Evolutionary conservation across 2,113 vertebrate genomes (phyloP).

Genomic region (Jacana jacana): DNA sequence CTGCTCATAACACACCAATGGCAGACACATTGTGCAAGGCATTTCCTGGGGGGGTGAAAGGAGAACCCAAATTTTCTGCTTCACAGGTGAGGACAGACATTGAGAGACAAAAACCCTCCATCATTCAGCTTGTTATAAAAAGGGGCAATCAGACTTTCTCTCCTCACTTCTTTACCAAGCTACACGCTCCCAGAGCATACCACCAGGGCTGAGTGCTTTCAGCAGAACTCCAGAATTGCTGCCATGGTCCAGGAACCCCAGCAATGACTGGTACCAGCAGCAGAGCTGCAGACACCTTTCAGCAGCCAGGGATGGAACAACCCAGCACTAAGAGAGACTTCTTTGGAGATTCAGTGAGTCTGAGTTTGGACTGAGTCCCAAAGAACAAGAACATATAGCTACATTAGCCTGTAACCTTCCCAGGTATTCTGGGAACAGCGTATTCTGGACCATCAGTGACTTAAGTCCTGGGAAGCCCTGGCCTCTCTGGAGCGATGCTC

Average conservation of each 20-base stretch:
- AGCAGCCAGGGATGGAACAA: not conserved
- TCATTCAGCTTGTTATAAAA: accelerated
- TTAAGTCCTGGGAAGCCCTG: not conserved
- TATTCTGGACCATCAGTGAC: not conserved
- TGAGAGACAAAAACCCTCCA: too few species aligned
- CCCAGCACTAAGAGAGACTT: not conserved
- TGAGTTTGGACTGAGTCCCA: not conserved
- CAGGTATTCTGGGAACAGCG: accelerated
- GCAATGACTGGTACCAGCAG: not conserved
- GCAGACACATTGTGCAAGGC: not conserved
- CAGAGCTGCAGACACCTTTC: not conserved
- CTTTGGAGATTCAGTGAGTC: accelerated
- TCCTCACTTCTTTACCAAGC: not conserved
- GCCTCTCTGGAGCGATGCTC: not conserved
- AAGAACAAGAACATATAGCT: not conserved
- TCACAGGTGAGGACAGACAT: accelerated
- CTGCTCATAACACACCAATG: not conserved
- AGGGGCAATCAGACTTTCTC: not conserved
- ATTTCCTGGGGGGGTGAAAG: not conserved
- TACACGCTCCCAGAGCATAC: not conserved
- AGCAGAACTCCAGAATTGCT: too few species aligned
- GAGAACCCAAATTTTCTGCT: not conserved
- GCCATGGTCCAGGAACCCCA: not conserved
- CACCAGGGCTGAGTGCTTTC: too few species aligned
- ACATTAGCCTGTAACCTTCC: not conserved